Evolutionary conservation across 2,113 vertebrate genomes (phyloP).

Genomic region (Nerophis lumbriciformis): DNA sequence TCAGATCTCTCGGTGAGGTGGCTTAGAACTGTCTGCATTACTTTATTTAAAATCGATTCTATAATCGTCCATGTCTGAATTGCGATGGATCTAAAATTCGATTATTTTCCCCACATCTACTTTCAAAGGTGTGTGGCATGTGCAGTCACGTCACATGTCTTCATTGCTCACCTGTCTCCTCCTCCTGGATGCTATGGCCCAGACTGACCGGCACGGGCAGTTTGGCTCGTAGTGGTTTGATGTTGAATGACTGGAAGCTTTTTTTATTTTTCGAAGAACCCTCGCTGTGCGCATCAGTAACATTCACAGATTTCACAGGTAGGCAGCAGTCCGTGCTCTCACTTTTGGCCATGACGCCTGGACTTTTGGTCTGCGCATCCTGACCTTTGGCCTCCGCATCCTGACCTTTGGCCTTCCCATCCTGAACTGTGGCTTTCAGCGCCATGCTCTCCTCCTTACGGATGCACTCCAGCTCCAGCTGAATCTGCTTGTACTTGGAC

Average conservation of each 20-base stretch:
- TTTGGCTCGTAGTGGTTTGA: slow-evolving; percentile 90
- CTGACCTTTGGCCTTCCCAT: slow-evolving; percentile 32
- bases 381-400: slow-evolving; percentile 71
- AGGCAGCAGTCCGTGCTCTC: slow-evolving; percentile 22
- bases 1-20: too few relatives aligned
- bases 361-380: slow-evolving; percentile 33
- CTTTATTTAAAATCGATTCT: too few relatives aligned
- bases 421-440: slow-evolving; percentile 61
- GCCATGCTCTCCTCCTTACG: slow-evolving; percentile 90
- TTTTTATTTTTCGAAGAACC: slow-evolving; percentile 41
- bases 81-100: too few relatives aligned
- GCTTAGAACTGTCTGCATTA: too few relatives aligned
- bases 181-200: slow-evolving; percentile 41
- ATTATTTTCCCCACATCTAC: too few relatives aligned
- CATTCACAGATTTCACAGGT: slow-evolving; percentile 53
- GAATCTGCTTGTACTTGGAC: slow-evolving; percentile 94
- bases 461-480: slow-evolving; percentile 92
- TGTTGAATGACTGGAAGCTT: slow-evolving; percentile 89
- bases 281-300: slow-evolving; percentile 66
- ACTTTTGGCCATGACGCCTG: neutral
- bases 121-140: neutral
- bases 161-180: slow-evolving; percentile 11
- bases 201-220: slow-evolving; percentile 78
- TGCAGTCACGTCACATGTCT: neutral
- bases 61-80: too few relatives aligned